Base-by-base conservation (phyloP, 2,888 invertebrate genomes). In the Arctia plantaginis region DNA sequence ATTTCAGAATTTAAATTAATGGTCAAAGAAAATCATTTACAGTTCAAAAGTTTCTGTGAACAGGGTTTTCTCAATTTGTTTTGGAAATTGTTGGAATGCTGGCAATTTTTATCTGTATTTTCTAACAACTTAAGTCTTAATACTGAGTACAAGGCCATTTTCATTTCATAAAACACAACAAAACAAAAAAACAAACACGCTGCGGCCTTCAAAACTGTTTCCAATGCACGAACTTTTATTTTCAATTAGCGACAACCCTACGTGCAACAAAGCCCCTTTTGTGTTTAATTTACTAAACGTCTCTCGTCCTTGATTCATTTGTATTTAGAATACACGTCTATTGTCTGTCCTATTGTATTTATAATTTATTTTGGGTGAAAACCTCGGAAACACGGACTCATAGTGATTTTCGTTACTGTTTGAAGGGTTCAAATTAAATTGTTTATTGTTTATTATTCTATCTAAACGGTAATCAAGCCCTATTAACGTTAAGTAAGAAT, bases 1-100 rank as follows among this genome's bases (percentile, higher is more conserved):
- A 80, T 75, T 82, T 75, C 47, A 82, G 72, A 72, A 73, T 75
- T 73, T 73, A 76, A 69, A 55, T 69, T 67, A 47, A 77, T 72
- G 73, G 72, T 81, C 74, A 82, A 81, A 82, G 81, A 74, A 80
- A 82, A 77, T 67, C 64, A 69, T 67, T 73, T 72, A 69, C 64
- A 27, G 47, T 15, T 55, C 64, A 59, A 78, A 76, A 75, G 65
- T 78, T 51, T 65, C 51, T 72, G 71, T 51, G 7, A 27, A 30
- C 47, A 73, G 72, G 72, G 72, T 7, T 73, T 68, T 35, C 72
- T 35, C 55, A 3, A 30, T 55, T 55, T 55, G 10, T 12, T 55
- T 20, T 1, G 8, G 55, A 10, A 23, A 15, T 55, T 6, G 10
- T 55, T 55, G n/a, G n/a, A 23, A n/a, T 8, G 10, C 23, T 55